Percentiles rank a stretch among this genome's conserved stretches.
phyloP scores from a whole-genome alignment of 2,113 vertebrate species.

The Hydrolagus affinis region DNA sequence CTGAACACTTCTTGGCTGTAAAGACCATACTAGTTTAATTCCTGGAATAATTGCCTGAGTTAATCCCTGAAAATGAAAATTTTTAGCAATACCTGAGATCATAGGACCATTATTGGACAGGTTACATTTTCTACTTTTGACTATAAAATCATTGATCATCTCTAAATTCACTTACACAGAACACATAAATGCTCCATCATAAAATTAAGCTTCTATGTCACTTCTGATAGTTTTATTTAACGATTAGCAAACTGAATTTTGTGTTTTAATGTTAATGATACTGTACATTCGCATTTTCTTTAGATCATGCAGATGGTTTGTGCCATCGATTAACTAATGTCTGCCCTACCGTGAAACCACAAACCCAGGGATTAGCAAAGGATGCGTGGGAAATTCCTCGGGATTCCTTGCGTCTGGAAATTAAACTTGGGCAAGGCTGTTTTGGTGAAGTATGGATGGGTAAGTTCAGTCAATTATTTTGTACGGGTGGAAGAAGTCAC shows the following conservation, averaged over 20 bases:
- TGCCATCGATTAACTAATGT: slow-evolving; percentile 91
- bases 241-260: neutral
- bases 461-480: slow-evolving; percentile 52
- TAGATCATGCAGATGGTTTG: slow-evolving; percentile 91
- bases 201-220: too few relatives aligned
- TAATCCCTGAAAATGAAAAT: neutral
- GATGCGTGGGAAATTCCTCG: slow-evolving; percentile 98
- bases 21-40: neutral
- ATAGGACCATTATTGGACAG: too few relatives aligned
- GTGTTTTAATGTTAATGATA: slow-evolving; percentile 9
- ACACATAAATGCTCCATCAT: too few relatives aligned
- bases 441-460: slow-evolving; percentile 99
- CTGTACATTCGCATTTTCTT: slow-evolving; percentile 39
- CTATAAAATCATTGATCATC: too few relatives aligned
- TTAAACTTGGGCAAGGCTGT: slow-evolving; percentile 95
- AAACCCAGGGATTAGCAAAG: slow-evolving; percentile 93
- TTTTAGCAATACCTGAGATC: neutral
- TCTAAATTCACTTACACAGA: too few relatives aligned
- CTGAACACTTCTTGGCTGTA: neutral
- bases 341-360: slow-evolving; percentile 95
- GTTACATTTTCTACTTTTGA: too few relatives aligned
- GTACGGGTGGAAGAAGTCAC: neutral
- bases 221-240: too few relatives aligned
- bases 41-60: neutral
- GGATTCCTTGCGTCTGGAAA: slow-evolving; percentile 85